These are phyloP conservation scores for Caradrina clavipalpis DNA, from an alignment of 2,888 invertebrate species.

Conservation along the genomic window DNA sequence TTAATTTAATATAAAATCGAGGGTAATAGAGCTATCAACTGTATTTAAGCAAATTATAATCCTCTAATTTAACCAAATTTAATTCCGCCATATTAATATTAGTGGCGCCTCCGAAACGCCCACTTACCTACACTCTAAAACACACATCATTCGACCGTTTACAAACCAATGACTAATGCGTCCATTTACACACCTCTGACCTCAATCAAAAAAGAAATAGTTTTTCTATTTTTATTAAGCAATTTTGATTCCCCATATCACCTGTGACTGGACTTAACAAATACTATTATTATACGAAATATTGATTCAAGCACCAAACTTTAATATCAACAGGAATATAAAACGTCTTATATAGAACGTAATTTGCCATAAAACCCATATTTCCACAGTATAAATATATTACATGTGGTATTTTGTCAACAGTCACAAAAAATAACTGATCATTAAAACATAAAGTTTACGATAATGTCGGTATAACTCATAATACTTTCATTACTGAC, in stretches of 20 bases:
- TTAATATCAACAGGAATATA: slow-evolving; percentile 61
- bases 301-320: slow-evolving; percentile 63
- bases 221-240: slow-evolving; percentile 45
- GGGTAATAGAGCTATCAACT: slow-evolving; percentile 45
- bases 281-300: slow-evolving; percentile 61
- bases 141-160: slow-evolving; percentile 28
- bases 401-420: slow-evolving; percentile 73
- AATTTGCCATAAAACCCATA: slow-evolving; percentile 70
- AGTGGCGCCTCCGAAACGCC: slow-evolving; percentile 58
- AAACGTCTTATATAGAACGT: slow-evolving; percentile 63
- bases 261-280: slow-evolving; percentile 46
- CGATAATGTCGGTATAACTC: slow-evolving; percentile 70
- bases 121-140: slow-evolving; percentile 49
- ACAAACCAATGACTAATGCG: slow-evolving; percentile 36
- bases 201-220: slow-evolving; percentile 35
- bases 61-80: slow-evolving; percentile 35
- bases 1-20: slow-evolving; percentile 27
- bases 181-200: slow-evolving; percentile 27
- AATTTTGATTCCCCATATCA: slow-evolving; percentile 41
- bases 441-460: slow-evolving; percentile 74
- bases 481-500: slow-evolving; percentile 70
- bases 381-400: slow-evolving; percentile 63
- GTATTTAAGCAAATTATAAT: slow-evolving; percentile 49
- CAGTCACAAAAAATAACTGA: slow-evolving; percentile 66
- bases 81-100: slow-evolving; percentile 41